Percentiles rank a stretch among this genome's conserved stretches.
These are phyloP conservation scores for Salmo trutta DNA, from an alignment of 2,797 vertebrate species.

Conservation along the genomic window DNA sequence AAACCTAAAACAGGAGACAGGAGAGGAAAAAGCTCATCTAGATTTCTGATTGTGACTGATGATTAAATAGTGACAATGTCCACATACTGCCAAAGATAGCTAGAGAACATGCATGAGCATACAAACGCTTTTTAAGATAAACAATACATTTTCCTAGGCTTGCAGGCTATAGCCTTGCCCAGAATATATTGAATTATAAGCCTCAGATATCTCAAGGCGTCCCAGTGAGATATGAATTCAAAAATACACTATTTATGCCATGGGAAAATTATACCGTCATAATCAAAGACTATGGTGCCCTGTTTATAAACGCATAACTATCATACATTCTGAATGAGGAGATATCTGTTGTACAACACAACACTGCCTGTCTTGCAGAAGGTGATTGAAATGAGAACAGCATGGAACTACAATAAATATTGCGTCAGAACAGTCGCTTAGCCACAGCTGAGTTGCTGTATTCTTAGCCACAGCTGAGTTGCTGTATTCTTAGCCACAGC, in stretches of 20 bases:
- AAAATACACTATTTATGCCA: neutral
- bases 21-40: neutral
- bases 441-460: neutral
- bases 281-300: neutral
- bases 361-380: neutral
- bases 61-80: neutral
- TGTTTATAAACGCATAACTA: neutral
- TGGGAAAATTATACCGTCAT: neutral
- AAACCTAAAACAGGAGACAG: neutral
- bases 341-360: neutral
- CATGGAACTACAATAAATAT: slow-evolving; percentile 3
- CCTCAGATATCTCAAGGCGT: neutral
- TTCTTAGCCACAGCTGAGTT: neutral
- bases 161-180: neutral
- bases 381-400: neutral
- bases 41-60: neutral
- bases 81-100: neutral
- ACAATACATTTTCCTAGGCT: neutral
- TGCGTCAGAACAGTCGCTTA: neutral
- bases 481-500: neutral
- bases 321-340: neutral
- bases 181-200: neutral
- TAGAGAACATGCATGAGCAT: neutral
- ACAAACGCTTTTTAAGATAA: neutral
- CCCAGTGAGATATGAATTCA: neutral